Conservation (phyloP, 2,888 invertebrate genomes). For the Platycnemis pennipes region DNA sequence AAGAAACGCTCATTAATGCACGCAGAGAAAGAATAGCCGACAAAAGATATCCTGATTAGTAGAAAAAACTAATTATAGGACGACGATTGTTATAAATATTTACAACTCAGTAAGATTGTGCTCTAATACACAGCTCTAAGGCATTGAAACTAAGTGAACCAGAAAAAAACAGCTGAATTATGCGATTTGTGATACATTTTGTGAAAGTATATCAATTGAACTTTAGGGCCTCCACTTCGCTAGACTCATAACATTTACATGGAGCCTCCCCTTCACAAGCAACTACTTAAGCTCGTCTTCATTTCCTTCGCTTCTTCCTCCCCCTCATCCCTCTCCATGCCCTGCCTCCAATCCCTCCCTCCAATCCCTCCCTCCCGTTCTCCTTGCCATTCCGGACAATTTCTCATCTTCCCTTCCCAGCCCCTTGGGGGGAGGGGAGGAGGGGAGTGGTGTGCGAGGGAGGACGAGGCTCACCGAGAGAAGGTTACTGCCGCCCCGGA, state of each 20-base stretch:
- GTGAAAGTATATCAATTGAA: not conserved
- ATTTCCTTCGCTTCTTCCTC: not conserved
- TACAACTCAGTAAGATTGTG: too few relatives aligned
- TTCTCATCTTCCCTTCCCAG: conserved; percentile 28
- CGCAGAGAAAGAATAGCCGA: too few relatives aligned
- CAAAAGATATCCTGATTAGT: too few relatives aligned
- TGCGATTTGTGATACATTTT: too few relatives aligned
- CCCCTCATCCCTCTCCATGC: not conserved
- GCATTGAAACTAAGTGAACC: too few relatives aligned
- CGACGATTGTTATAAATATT: too few relatives aligned
- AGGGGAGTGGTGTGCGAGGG: not conserved
- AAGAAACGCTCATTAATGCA: too few relatives aligned
- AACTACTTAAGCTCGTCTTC: not conserved
- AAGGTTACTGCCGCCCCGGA: not conserved
- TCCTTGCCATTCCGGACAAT: conserved; percentile 25
- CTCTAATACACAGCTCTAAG: too few relatives aligned
- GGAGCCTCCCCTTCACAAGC: not conserved
- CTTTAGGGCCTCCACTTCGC: not conserved
- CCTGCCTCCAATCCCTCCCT: not conserved
- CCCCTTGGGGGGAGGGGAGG: not conserved
- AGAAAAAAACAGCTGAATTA: too few relatives aligned
- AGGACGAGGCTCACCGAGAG: not conserved
- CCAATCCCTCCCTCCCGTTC: not conserved
- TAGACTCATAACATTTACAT: not conserved
- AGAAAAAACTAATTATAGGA: too few relatives aligned